These are phyloP conservation scores for Heterodera filipjevi DNA, from an alignment of 2,888 invertebrate species.

Conservation along the genomic window DNA sequence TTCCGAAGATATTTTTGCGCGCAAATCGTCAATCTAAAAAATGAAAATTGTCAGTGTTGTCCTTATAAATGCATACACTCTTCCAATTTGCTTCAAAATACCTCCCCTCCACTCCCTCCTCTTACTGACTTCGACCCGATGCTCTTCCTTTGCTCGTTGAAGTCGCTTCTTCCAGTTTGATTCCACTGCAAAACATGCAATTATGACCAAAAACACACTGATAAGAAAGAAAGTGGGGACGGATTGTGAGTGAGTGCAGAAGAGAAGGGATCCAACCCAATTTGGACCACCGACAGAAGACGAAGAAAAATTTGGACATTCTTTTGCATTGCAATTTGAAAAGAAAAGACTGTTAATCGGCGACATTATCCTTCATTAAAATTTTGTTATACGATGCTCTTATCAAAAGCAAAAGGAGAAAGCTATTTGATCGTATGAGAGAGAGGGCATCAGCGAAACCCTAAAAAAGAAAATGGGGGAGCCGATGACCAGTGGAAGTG, in stretches of 20 bases:
- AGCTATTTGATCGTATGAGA: background rate
- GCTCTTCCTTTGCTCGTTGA: background rate
- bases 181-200: constrained; percentile 22
- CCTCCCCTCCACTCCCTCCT: too few species aligned
- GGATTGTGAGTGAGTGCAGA: background rate
- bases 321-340: constrained; percentile 14
- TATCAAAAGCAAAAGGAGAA: background rate
- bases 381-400: background rate
- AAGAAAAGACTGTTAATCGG: background rate
- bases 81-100: too few species aligned
- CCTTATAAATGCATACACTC: too few species aligned
- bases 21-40: constrained; percentile 32
- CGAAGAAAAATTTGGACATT: constrained; percentile 18
- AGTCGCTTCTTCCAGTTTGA: constrained; percentile 10
- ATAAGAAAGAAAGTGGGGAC: background rate
- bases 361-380: background rate
- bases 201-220: constrained; percentile 2
- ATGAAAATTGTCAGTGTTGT: too few species aligned
- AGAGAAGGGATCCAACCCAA: background rate
- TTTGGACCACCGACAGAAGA: background rate
- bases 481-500: too few species aligned
- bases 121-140: constrained; percentile 6
- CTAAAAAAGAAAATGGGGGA: background rate
- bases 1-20: constrained; percentile 42
- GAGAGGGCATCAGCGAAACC: too few species aligned